A percentile compares a stretch with the other conserved stretches of the same genome.
These are phyloP conservation scores for Campylomormyrus numenius DNA, from an alignment of 2,113 vertebrate genomes.

Conservation along the genomic window DNA sequence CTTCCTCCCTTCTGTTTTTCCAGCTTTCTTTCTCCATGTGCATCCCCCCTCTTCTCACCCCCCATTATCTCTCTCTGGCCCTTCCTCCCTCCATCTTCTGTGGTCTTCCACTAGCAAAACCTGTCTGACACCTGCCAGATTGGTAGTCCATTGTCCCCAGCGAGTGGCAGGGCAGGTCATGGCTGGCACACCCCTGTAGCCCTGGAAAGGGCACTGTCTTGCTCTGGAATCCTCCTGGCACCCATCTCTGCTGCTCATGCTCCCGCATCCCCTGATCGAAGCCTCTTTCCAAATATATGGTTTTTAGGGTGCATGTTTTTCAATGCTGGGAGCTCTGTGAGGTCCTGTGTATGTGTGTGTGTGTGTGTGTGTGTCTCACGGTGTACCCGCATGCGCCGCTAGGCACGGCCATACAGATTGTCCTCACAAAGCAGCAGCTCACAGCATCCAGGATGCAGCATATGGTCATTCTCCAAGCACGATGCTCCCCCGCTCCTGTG, in stretches of 20 bases:
- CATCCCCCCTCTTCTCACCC: not conserved
- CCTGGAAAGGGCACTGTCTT: not conserved
- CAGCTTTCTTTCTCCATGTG: not conserved
- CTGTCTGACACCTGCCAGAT: constrained; percentile 36
- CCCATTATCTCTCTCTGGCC: not conserved
- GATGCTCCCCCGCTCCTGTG: not conserved
- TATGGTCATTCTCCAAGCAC: constrained; percentile 15
- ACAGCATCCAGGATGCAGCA: not conserved
- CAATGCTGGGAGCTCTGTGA: not conserved
- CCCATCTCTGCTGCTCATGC: not conserved
- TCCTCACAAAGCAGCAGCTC: constrained; percentile 2
- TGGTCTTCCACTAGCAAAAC: constrained; percentile 33
- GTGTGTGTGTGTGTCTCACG: not conserved
- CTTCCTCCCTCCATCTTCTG: not conserved
- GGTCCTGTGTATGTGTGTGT: not conserved
- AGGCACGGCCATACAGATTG: not conserved
- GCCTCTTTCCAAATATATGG: constrained; percentile 24
- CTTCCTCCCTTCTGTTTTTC: not conserved
- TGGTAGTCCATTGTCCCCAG: constrained; percentile 19
- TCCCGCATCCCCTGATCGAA: not conserved
- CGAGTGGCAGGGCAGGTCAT: constrained; percentile 21
- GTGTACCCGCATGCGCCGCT: not conserved
- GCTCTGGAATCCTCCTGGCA: not conserved
- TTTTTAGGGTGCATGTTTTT: constrained; percentile 21
- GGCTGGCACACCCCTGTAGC: constrained; percentile 4